These are phyloP conservation scores for Nomada hirtipes DNA, from an alignment of 2,888 invertebrate genomes.

Conservation along the genomic window DNA sequence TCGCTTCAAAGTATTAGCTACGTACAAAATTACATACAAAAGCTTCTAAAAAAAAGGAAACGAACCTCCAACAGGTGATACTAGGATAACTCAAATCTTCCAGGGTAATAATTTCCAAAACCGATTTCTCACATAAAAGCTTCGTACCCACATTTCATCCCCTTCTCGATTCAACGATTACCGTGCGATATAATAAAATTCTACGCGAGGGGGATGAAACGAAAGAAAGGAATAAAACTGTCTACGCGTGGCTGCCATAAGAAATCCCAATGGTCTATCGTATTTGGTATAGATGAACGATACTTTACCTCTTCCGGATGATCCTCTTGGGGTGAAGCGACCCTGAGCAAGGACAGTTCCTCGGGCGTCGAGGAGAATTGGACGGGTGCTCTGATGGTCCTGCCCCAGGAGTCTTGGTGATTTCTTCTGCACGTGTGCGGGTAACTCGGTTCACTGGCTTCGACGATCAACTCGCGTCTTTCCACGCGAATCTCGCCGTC, in stretches of 20 bases:
- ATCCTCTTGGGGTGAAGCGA: conserved; percentile 78
- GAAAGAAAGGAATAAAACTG: not conserved
- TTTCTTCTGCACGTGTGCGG: conserved; percentile 83
- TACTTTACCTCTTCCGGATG: conserved; percentile 80
- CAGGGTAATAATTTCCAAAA: too few relatives aligned
- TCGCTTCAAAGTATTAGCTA: too few relatives aligned
- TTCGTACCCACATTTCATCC: too few relatives aligned
- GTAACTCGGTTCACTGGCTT: conserved; percentile 83
- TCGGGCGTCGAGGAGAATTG: conserved; percentile 83
- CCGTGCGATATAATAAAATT: too few relatives aligned
- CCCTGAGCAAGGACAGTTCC: conserved; percentile 80
- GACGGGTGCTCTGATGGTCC: conserved; percentile 78
- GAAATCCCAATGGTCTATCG: too few relatives aligned
- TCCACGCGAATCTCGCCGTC: conserved; percentile 91
- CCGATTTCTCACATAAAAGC: too few relatives aligned
- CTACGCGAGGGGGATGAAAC: not conserved
- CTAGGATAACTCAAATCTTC: too few relatives aligned
- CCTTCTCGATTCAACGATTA: too few relatives aligned
- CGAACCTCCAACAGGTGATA: too few relatives aligned
- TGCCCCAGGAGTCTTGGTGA: conserved; percentile 81
- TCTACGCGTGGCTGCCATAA: too few relatives aligned
- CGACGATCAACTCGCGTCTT: conserved; percentile 83
- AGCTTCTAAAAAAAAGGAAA: too few relatives aligned
- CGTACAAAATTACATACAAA: too few relatives aligned
- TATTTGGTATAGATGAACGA: not conserved